Base-by-base conservation (phyloP, 2,797 vertebrate species). In the Protosalanx chinensis region DNA sequence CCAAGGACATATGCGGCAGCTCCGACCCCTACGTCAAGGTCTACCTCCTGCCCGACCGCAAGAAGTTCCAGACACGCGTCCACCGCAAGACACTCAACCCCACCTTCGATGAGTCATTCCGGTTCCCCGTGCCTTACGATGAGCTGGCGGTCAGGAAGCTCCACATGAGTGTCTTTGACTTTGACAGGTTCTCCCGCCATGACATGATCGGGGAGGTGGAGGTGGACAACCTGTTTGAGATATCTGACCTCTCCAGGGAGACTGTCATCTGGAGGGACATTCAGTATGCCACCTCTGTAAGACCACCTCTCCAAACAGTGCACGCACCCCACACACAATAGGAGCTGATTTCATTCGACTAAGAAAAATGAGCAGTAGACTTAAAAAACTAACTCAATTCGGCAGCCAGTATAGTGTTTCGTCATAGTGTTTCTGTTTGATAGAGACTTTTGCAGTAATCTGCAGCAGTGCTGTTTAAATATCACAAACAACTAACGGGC, bases 171-270 rank as follows among this genome's bases (percentile, higher is more conserved):
- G 96, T 99, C 73, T 98, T 97, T 69, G 97, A 99, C 91, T 99
- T 99, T 23, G 97, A 99, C 87, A 93, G 97, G 49, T 98, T 98
- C 89, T 98, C 97, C 37, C 90, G 97, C 64, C 97, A 99, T 0
- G 97, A 99, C 74, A 98, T 99, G 96, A 99, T 99, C 0, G 97
- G 97, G 0, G 96, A 98, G 77, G 97, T 99, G 67, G 97, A 95
- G 86, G 62, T 99, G 90, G 97, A 99, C 72, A 99, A 98, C 88
- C 89, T 99, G 79, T 94, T 98, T 4, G 97, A 99, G 86, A 91
- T 83, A 3, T 98, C 97, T 0, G 97, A 99, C 86, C 94, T 98
- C 46, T 97, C 97, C 72, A 93, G 95, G 79, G 97, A 98, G 83
- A 97, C 96, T 0, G 94, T 94, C 72, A 89, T 99, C 87, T 99